These are phyloP conservation scores for Parambassis ranga DNA, from an alignment of 2,797 vertebrate genomes.

Conservation along the genomic window DNA sequence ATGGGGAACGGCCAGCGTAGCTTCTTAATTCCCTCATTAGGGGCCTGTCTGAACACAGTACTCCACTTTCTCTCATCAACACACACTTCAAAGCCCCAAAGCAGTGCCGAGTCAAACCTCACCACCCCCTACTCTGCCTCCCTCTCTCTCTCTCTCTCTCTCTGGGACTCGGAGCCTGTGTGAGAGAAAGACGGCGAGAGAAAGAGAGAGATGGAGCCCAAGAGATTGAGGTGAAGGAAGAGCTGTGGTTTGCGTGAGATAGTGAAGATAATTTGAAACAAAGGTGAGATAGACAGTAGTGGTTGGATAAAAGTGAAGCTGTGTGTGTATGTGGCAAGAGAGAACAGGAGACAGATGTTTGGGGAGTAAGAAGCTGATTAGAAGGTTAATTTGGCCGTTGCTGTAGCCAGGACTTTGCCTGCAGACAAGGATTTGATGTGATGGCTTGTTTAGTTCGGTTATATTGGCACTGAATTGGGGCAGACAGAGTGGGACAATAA, in stretches of 20 bases:
- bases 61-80: slow-evolving; percentile 87
- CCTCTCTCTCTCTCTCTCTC: slow-evolving; percentile 51
- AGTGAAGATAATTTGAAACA: slow-evolving; percentile 47
- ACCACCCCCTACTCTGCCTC: slow-evolving; percentile 56
- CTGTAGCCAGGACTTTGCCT: slow-evolving; percentile 60
- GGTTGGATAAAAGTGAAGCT: slow-evolving; percentile 39
- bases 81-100: slow-evolving; percentile 90
- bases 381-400: slow-evolving; percentile 71
- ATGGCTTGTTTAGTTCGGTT: slow-evolving; percentile 80
- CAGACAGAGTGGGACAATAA: slow-evolving; percentile 73
- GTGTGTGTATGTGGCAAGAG: slow-evolving; percentile 33
- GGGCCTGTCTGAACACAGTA: slow-evolving; percentile 87
- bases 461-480: slow-evolving; percentile 70
- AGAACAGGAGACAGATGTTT: slow-evolving; percentile 63
- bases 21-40: slow-evolving; percentile 97
- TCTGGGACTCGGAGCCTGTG: slow-evolving; percentile 58
- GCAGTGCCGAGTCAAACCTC: slow-evolving; percentile 68
- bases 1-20: slow-evolving; percentile 85
- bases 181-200: slow-evolving; percentile 42
- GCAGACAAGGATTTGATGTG: slow-evolving; percentile 73
- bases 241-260: slow-evolving; percentile 53
- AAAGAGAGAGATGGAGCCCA: slow-evolving; percentile 46
- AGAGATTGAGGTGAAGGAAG: slow-evolving; percentile 51
- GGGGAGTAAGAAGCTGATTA: slow-evolving; percentile 62
- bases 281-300: slow-evolving; percentile 41